Evolutionary conservation across 1,140 invertebrate genomes (phyloP).

Genomic region (Caenorhabditis elegans): WBcel235 BX284605.5:10086001-10086500

Average conservation of each 20-base stretch:
- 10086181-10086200: slow-evolving; percentile 50
- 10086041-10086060: slow-evolving; percentile 86
- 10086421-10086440: slow-evolving; percentile 32
- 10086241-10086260: slow-evolving; percentile 70
- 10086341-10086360: slow-evolving; percentile 76
- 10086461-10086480: slow-evolving; percentile 37
- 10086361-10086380: not conserved
- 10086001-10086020: slow-evolving; percentile 78
- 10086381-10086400: slow-evolving; percentile 27
- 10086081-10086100: slow-evolving; percentile 86
- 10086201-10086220: slow-evolving; percentile 60
- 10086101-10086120: slow-evolving; percentile 80
- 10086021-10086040: slow-evolving; percentile 78
- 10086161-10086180: slow-evolving; percentile 75
- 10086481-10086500: slow-evolving; percentile 41
- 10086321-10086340: slow-evolving; percentile 77
- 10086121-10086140: slow-evolving; percentile 76
- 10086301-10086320: slow-evolving; percentile 84
- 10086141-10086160: slow-evolving; percentile 81
- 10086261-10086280: slow-evolving; percentile 73
- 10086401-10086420: slow-evolving; percentile 43
- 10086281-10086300: slow-evolving; percentile 76
- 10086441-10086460: slow-evolving; percentile 40
- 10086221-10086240: slow-evolving; percentile 51
- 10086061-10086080: slow-evolving; percentile 81